Evolutionary conservation across 2,888 invertebrate genomes (phyloP), one percentile per base, ranked within the genome.

Genomic region (Macroteleia sp.): DNA sequence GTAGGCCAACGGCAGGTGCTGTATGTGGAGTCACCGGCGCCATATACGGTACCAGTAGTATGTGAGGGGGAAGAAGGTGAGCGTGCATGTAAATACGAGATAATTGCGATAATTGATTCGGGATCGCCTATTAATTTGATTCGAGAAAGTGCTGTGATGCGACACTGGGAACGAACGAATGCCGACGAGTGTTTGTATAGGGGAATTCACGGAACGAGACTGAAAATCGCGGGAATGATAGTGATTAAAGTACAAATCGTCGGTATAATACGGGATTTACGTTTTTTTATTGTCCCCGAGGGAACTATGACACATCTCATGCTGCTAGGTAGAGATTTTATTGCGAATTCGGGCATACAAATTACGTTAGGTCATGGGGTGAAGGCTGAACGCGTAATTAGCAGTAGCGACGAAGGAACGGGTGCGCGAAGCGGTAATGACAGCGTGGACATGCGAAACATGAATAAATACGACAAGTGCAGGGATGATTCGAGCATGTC

Each of bases 101-200:
- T 42, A 16, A 16, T 8, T 20, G 42, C 42, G 20, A 42, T 42
- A 10, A 19, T 42, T 19, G 42, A 42, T 20, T 42, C 42, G 10
- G 42, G 42, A 20, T 42, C 42, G 20, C 42, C 42, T 10, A 42
- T 42, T 42, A 42, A 42, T 42, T 20, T 42, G 10, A 42, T 42
- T 8, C 14, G 5, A 16, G 16, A 42, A 17, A 42, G 16, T 20
- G 16, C 14, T 42, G n/a, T 42, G 16, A 42, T 16, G 19, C 20
- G 20, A 16, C 42, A 16, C 20, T 6, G 5, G 16, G 20, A 42
- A n/a, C 16, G 14, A 3, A 14, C 19, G 10, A 8, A 10, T n/a
- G 19, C 16, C 9, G 14, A 8, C 3, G 20, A 42, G 9, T 20
- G n/a, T 42, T 12, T 20, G 42, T 42, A 42, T 28, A 20, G 46